A percentile compares a stretch with the other conserved stretches of the same genome.
Evolutionary conservation across 2,797 vertebrate genomes (phyloP).

Genomic region (Tadarida brasiliensis): DNA sequence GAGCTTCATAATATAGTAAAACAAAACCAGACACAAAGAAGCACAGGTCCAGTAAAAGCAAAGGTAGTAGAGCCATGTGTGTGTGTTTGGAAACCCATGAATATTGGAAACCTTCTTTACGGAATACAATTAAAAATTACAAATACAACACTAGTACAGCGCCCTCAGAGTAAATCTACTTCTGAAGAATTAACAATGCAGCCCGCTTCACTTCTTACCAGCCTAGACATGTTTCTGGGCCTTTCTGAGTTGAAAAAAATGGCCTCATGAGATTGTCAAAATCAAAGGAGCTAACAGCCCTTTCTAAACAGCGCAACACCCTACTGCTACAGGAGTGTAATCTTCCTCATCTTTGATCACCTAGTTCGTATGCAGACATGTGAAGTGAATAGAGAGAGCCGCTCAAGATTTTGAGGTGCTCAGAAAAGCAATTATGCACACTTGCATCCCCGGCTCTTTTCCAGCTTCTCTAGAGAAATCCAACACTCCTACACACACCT

Average conservation of each 20-base stretch:
- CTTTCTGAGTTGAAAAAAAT: slow-evolving; percentile 19
- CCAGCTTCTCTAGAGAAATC: neutral
- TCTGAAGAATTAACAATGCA: neutral
- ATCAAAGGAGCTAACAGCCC: neutral
- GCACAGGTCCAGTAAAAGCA: neutral
- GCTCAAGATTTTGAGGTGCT: neutral
- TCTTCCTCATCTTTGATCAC: neutral
- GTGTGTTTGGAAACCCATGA: neutral
- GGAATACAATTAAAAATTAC: neutral
- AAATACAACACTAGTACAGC: neutral
- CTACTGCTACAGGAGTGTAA: fast-evolving
- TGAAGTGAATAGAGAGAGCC: neutral
- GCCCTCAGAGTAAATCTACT: neutral
- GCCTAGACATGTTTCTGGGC: neutral
- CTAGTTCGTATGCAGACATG: neutral
- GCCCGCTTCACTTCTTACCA: neutral
- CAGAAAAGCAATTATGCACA: neutral
- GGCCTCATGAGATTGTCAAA: neutral
- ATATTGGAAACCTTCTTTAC: neutral
- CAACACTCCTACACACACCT: neutral
- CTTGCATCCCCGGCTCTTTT: neutral
- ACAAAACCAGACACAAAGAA: neutral
- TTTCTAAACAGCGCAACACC: neutral
- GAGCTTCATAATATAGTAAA: neutral
- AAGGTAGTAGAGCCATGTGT: neutral